Evolutionary conservation across 2,797 vertebrate genomes (phyloP).

Genomic region (Leucoraja ocellata): DNA sequence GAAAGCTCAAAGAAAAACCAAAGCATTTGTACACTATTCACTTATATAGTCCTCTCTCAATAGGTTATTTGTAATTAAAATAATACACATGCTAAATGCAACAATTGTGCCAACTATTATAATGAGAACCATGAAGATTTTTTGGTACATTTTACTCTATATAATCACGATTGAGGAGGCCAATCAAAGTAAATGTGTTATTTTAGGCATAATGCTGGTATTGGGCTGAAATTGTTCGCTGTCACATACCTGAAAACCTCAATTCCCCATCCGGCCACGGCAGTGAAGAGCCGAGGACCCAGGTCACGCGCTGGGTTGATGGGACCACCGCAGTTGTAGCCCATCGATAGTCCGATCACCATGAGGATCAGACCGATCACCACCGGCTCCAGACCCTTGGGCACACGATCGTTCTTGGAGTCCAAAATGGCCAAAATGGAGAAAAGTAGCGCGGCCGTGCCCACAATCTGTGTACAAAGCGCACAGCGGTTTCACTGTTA

Average conservation of each 20-base stretch:
- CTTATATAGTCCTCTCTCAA: not conserved
- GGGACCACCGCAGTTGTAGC: constrained; percentile 83
- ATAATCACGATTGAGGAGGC: not conserved
- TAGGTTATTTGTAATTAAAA: constrained; percentile 28
- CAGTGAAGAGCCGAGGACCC: constrained; percentile 81
- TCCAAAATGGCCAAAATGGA: constrained; percentile 84
- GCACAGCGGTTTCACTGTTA: constrained; percentile 2
- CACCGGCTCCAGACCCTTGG: constrained; percentile 83
- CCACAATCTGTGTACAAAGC: constrained; percentile 70
- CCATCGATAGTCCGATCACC: constrained; percentile 74
- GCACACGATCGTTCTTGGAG: constrained; percentile 71
- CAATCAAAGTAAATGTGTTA: not conserved
- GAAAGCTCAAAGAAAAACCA: constrained; percentile 37
- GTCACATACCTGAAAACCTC: constrained; percentile 86
- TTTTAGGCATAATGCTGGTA: not conserved
- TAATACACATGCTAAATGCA: not conserved
- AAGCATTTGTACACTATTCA: constrained; percentile 20
- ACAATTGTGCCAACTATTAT: not conserved
- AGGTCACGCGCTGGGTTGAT: constrained; percentile 94
- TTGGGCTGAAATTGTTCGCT: not conserved
- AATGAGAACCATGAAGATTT: not conserved
- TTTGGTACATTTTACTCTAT: not conserved
- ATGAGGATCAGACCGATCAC: constrained; percentile 77
- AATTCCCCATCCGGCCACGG: constrained; percentile 84
- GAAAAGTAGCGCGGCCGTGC: constrained; percentile 72